Conservation (phyloP, 23 tunicate species). For the Ascidia mentula region DNA sequence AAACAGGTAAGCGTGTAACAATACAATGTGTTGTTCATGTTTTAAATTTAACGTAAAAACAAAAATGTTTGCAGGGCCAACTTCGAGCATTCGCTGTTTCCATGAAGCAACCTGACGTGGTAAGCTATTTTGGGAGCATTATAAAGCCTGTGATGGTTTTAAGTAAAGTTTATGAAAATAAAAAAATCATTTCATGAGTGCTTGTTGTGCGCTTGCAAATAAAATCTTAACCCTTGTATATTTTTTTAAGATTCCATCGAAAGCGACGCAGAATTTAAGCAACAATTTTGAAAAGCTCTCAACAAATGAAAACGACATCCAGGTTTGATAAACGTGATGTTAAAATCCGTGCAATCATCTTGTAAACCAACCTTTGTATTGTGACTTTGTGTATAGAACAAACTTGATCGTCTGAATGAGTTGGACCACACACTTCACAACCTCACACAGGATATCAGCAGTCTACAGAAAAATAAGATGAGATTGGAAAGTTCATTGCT, state of each 20-base stretch:
- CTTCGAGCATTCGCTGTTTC: slow-evolving; percentile 70
- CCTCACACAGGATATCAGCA: slow-evolving; percentile 31
- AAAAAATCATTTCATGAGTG: not conserved
- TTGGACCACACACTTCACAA: slow-evolving; percentile 28
- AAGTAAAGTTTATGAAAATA: not conserved
- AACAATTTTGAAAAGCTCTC: slow-evolving; percentile 8
- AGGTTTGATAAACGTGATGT: slow-evolving; percentile 8
- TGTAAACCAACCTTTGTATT: not conserved
- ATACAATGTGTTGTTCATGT: not conserved
- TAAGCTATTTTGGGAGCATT: not conserved
- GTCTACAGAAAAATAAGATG: slow-evolving; percentile 20
- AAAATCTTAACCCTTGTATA: not conserved
- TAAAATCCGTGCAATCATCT: not conserved
- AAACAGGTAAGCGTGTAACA: slow-evolving; percentile 20
- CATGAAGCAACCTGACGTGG: slow-evolving; percentile 33
- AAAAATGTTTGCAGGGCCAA: slow-evolving; percentile 49
- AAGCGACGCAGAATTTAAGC: not conserved
- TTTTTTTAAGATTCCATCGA: not conserved
- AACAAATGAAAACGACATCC: slow-evolving; percentile 38
- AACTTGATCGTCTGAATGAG: slow-evolving; percentile 48
- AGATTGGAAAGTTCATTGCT: slow-evolving; percentile 35
- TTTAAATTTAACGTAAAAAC: not conserved
- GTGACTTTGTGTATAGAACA: slow-evolving; percentile 13
- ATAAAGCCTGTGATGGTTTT: no score
- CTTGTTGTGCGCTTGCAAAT: not conserved